Evolutionary conservation across 2,797 vertebrate species (phyloP), one percentile per base, ranked within the genome.

Genomic region (Artibeus jamaicensis): DNA sequence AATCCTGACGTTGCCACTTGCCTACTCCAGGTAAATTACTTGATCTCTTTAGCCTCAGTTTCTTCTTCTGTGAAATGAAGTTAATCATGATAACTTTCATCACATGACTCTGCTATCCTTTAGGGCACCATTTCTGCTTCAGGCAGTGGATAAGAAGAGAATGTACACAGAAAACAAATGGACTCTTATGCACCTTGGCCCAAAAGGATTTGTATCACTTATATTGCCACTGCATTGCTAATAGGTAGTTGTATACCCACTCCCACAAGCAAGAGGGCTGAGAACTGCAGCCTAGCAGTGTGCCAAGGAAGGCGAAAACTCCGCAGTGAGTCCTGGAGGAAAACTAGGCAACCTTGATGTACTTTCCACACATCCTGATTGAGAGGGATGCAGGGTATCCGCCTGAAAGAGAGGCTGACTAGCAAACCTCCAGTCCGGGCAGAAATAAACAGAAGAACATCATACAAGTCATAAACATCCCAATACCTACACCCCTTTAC

Each of bases 131-230:
- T 62, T 26, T 95, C 62, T 96, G 81, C 46, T 59, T 32, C 26
- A 71, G 50, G 29, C 21, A 68, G n/a, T 24, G 9, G 29, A 37
- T 42, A 24, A 42, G 4, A 70, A 89, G 29, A 88, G 7, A 67
- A 39, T 7, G 0, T 2, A 1, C n/a, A 2, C 19, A 62, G 46
- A 74, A 83, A 12, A 26, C 32, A 65, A 3, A 22, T 0, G 3
- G 50, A 34, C 10, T 73, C 21, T n/a, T 44, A 53, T 4, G 59
- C 62, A 46, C 19, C 8, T 71, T 65, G 16, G 50, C 21, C 59
- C 50, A 39, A 86, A 34, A 29, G 2, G 55, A 82, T 39, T 73
- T 18, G 22, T 15, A 15, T 59, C 50, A 50, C 57, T 57, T 14
- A 9, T 10, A 42, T n/a, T 21, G 18, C 62, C 59, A 24, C n/a